These are phyloP conservation scores for Lacanobia wlatinum DNA, from an alignment of 2,888 invertebrate genomes.

Conservation along the genomic window DNA sequence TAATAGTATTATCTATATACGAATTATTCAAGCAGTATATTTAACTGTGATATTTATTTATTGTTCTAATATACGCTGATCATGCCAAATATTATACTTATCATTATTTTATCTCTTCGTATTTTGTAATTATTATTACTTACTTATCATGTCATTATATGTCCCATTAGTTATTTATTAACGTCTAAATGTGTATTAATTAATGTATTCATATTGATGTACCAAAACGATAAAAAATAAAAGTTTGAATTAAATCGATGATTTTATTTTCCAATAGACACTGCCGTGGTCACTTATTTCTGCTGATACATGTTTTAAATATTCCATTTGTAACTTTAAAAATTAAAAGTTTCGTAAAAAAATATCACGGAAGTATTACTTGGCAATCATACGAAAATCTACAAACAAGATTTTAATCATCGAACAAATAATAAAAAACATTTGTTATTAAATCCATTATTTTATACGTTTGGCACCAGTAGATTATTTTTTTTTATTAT, in stretches of 20 bases:
- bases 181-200: conserved; percentile 51
- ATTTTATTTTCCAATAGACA: conserved; percentile 2
- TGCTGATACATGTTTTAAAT: background rate
- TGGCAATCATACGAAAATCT: background rate
- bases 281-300: no score
- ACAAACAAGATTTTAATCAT: background rate
- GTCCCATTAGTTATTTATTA: conserved; percentile 2
- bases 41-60: conserved; percentile 81
- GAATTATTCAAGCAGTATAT: conserved; percentile 76
- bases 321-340: background rate
- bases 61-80: conserved; percentile 62
- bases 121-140: conserved; percentile 2
- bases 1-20: conserved; percentile 14
- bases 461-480: background rate
- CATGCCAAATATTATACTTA: conserved; percentile 58
- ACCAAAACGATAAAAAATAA: conserved; percentile 28
- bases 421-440: no score
- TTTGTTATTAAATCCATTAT: background rate
- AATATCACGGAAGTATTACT: background rate
- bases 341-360: background rate
- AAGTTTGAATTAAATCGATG: background rate
- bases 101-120: conserved; percentile 41
- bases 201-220: background rate
- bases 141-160: background rate
- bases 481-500: no score